Evolutionary conservation across 2,113 vertebrate species (phyloP).

Genomic region (Tychaedon coryphoeus): DNA sequence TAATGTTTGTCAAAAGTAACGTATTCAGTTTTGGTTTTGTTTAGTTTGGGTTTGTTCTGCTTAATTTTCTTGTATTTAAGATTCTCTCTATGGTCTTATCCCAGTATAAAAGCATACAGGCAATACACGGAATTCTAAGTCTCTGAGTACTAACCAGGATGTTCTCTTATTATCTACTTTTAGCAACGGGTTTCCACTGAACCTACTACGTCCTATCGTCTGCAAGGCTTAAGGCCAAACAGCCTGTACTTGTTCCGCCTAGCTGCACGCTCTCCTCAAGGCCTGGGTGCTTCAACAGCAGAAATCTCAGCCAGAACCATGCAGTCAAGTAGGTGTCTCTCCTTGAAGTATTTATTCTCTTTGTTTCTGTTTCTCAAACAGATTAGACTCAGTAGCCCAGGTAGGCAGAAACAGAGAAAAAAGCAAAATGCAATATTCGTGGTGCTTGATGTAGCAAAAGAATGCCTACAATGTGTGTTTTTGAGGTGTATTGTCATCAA

Average conservation of each 20-base stretch:
- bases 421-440: neutral
- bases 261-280: constrained; percentile 92
- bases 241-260: constrained; percentile 93
- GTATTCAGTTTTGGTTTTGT: neutral
- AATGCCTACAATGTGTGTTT: neutral
- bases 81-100: neutral
- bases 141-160: neutral
- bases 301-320: constrained; percentile 96
- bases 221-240: constrained; percentile 95
- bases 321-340: constrained; percentile 98
- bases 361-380: neutral
- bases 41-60: neutral
- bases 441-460: neutral
- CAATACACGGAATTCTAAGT: neutral
- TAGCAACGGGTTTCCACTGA: constrained; percentile 92
- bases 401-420: neutral
- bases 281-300: constrained; percentile 92
- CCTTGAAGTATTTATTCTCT: constrained; percentile 61
- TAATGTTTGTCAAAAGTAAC: neutral
- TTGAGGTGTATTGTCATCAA: neutral
- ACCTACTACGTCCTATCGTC: constrained; percentile 87
- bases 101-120: neutral
- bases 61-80: neutral
- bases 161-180: neutral
- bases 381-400: neutral